Conservation (phyloP, 2,797 vertebrate genomes). For the Allenopithecus nigroviridis region DNA sequence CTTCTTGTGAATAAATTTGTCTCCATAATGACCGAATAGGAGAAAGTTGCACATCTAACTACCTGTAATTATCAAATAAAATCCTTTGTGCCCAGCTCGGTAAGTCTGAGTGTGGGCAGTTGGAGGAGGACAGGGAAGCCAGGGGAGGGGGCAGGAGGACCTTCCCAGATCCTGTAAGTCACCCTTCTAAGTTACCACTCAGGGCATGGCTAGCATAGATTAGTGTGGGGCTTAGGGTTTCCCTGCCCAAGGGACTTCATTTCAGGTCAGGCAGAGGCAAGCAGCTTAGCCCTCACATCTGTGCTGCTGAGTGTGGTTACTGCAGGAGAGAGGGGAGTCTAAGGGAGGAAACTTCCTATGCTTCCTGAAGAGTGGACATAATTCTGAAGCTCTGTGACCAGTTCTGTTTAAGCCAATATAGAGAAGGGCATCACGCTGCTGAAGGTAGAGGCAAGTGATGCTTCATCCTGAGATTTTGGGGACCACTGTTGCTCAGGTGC, state of each 20-base stretch:
- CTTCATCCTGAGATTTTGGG: neutral
- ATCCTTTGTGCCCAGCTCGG: neutral
- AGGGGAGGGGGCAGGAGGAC: neutral
- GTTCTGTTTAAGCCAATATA: neutral
- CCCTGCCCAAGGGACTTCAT: neutral
- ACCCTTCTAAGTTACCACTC: neutral
- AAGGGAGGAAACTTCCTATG: neutral
- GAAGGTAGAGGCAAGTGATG: too few relatives aligned
- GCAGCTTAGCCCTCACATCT: neutral
- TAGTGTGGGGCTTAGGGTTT: neutral
- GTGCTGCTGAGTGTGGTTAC: neutral
- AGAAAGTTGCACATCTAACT: neutral
- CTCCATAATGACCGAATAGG: neutral
- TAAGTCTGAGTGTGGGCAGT: neutral
- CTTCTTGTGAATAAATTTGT: neutral
- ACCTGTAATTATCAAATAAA: neutral
- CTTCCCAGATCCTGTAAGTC: neutral
- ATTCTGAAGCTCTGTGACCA: neutral
- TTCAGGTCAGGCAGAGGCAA: neutral
- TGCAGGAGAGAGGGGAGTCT: neutral
- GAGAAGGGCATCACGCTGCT: neutral
- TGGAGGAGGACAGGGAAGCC: neutral
- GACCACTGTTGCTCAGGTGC: neutral
- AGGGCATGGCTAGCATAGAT: neutral
- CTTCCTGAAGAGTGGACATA: neutral